A percentile compares a stretch with the other conserved stretches of the same genome.
These are phyloP conservation scores for Pipistrellus pipistrellus DNA, from an alignment of 2,797 vertebrate genomes.

Conservation along the genomic window DNA sequence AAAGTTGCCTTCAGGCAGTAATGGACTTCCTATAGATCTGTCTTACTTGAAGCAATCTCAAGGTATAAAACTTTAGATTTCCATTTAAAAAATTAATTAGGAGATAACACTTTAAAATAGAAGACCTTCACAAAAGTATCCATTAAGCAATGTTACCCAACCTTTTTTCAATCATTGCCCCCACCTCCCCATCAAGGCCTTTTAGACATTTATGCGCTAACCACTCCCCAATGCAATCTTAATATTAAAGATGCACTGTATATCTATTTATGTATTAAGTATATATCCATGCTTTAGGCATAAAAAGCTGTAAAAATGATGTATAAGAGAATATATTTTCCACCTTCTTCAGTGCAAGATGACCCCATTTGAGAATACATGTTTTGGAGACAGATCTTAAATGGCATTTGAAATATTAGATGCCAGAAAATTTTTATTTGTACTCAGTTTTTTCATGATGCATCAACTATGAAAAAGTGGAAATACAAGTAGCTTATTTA, in stretches of 20 bases:
- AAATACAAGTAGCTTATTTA: not conserved
- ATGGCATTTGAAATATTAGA: not conserved
- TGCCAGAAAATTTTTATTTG: not conserved
- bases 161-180: not conserved
- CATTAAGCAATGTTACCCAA: not conserved
- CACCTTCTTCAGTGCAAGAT: not conserved
- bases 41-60: not conserved
- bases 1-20: not conserved
- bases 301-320: not conserved
- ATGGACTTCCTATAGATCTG: not conserved
- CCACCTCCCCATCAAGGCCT: not conserved
- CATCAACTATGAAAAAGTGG: not conserved
- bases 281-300: not conserved
- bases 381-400: not conserved
- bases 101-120: not conserved
- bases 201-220: not conserved
- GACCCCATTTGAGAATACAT: not conserved
- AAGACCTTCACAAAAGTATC: not conserved
- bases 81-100: conserved; percentile 39
- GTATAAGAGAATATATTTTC: not conserved
- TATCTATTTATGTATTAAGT: not conserved
- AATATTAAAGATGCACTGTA: not conserved
- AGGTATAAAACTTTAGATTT: not conserved
- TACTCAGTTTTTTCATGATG: not conserved
- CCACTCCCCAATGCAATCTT: not conserved